Evolutionary conservation across 2,888 invertebrate species (phyloP).

Genomic region (Diaprepes abbreviatus): DNA sequence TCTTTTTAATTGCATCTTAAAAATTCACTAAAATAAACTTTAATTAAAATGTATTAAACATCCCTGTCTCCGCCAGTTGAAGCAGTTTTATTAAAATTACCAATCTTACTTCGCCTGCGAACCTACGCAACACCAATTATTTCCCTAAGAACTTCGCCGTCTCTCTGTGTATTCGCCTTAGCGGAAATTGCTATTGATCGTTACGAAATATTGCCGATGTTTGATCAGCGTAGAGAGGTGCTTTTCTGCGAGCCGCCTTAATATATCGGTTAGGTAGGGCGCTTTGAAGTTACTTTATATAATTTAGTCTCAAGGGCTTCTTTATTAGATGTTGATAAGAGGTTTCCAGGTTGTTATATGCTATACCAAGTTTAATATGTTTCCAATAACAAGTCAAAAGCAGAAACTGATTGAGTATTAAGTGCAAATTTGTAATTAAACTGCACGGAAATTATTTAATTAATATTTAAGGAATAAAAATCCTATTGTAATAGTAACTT

Average conservation of each 20-base stretch:
- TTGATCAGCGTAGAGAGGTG: slow-evolving; percentile 34
- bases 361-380: slow-evolving; percentile 17
- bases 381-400: slow-evolving; percentile 22
- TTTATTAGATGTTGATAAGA: slow-evolving; percentile 37
- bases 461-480: no score
- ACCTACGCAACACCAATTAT: slow-evolving; percentile 23
- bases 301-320: slow-evolving; percentile 30
- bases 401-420: slow-evolving; percentile 15
- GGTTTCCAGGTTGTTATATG: slow-evolving; percentile 32
- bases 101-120: not conserved
- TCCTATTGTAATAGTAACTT: no score
- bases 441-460: not conserved
- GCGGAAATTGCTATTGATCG: slow-evolving; percentile 36
- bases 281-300: slow-evolving; percentile 37
- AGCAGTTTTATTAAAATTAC: not conserved
- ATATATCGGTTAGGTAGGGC: slow-evolving; percentile 32
- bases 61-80: not conserved
- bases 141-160: slow-evolving; percentile 22
- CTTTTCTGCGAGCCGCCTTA: slow-evolving; percentile 34
- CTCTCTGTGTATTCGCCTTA: slow-evolving; percentile 27
- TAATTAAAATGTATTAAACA: not conserved
- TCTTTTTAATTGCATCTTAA: no score
- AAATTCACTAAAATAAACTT: no score
- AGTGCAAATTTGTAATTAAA: slow-evolving; percentile 5
- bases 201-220: slow-evolving; percentile 32